Base-by-base conservation (phyloP, 2,113 vertebrate genomes). In the Notothenia coriiceps region DNA sequence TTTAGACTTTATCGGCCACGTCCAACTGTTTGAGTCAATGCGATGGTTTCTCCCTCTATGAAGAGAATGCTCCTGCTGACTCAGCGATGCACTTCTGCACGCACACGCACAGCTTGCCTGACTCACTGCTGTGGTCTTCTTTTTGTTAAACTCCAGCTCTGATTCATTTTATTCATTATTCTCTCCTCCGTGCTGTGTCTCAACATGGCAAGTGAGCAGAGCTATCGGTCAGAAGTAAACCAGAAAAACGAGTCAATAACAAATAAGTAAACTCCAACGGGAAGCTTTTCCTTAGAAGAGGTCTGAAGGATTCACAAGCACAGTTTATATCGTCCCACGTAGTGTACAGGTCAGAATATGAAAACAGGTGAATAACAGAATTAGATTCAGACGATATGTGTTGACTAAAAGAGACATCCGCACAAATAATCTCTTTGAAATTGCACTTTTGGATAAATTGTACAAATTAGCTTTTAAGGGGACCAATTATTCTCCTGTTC, bases 11-110 rank as follows among this genome's bases (percentile, higher is more conserved):
- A 67, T 65, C 1, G 2, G 62, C 73, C 12, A 44, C 65, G 14
- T 83, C 70, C 64, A 63, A 61, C 72, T 74, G 79, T 79, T 77
- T 85, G 54, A 77, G 59, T 84, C 69, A 72, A 57, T 62, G 47
- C 5, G 3, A 65, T 59, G 59, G 73, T 54, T 57, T 69, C 66
- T 51, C 64, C 33, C 2, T 9, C 22, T 61, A 65, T 51, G 29
- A 51, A 74, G 63, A 59, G 47, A 62, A 56, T 15, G 18, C 43
- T 56, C 12, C 2, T 61, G 56, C 77, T 83, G 81, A 90, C 51
- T 75, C 74, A 67, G 74, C 47, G 46, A 60, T 66, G 70, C 77
- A 68, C 72, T 29, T 66, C 44, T 54, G 60, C 0, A 43, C 51
- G 43, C 29, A 54, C 46, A 35, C 47, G 72, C 18, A 44, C 52